Conservation (phyloP, 2,113 vertebrate genomes). For the Gulo gulo region DNA sequence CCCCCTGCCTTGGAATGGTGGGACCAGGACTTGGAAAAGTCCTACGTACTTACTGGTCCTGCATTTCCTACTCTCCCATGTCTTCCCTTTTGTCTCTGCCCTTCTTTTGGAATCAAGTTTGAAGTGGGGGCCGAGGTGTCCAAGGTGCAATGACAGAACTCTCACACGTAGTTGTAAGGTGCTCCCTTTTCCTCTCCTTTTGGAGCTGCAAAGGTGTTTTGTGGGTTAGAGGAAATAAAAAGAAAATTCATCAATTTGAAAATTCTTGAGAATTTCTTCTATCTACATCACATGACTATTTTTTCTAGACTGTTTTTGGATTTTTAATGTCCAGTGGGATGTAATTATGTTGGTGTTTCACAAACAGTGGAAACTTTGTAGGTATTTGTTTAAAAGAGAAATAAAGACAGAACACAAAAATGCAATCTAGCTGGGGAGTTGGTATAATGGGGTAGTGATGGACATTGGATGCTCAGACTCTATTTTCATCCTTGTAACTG, state of each 20-base stretch:
- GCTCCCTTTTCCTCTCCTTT: not conserved
- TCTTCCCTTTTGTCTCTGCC: not conserved
- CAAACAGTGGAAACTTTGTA: not conserved
- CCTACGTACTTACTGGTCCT: rapidly evolving
- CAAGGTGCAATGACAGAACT: not conserved
- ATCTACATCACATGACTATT: not conserved
- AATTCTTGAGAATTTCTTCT: not conserved
- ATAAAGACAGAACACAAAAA: not conserved
- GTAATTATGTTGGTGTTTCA: not conserved
- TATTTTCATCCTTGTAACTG: not conserved
- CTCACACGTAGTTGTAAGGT: too few species aligned
- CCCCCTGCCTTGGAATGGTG: not conserved
- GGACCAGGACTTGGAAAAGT: not conserved
- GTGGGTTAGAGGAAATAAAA: not conserved
- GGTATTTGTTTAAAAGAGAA: constrained; percentile 1
- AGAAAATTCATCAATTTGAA: not conserved
- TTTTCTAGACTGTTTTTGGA: not conserved
- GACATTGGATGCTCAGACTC: not conserved
- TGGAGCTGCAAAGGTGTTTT: not conserved
- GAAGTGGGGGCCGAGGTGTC: not conserved
- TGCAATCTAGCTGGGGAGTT: not conserved
- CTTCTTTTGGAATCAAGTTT: not conserved
- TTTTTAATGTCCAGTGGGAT: not conserved
- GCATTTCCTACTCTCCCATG: not conserved
- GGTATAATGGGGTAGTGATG: not conserved